Base-by-base conservation (phyloP, 64 coral and sea anemone species). In the Montipora cactus region DNA sequence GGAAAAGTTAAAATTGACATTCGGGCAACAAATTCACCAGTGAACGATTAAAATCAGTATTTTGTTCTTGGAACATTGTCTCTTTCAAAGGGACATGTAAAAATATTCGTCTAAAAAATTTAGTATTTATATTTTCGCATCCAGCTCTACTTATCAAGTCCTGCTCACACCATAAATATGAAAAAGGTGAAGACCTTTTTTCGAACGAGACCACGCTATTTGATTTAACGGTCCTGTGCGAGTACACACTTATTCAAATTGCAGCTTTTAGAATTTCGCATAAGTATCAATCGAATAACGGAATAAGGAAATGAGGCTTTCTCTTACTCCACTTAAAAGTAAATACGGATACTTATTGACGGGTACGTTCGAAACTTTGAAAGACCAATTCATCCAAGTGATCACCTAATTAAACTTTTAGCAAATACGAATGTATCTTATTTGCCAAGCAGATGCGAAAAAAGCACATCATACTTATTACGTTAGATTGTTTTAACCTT, bases 221-320 rank as follows among this genome's bases (percentile, higher is more conserved):
- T 83, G 23, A 81, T 81, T 62, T 81, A 81, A 52, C 52, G 23
- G 79, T 59, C 61, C 53, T 61, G 14, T 64, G 9, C 18, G 57
- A 62, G 57, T 64, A 44, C 44, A 44, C 23, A 82, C 4, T 67
- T 67, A 8, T 19, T 47, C 46, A 8, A 19, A 45, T 59, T 80
- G 78, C 48, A 47, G 44, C 58, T 67, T 83, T 67, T 28, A 67
- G 81, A 2, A 83, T 47, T 47, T 81, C 44, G 1, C 13, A 67
- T 22, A 66, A 5, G 58, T 25, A 67, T 13, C 14, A 13, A 14
- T 23, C 8, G 18, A 71, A 70, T 45, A 71, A 12, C 62, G 66
- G 66, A 71, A 69, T 45, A 71, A 86, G 62, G 62, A 86, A 70
- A 86, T 86, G 82, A 86, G 71, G 11, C 45, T 71, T 46, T 86